These are phyloP conservation scores for Contarinia nasturtii DNA, from an alignment of 1,140 invertebrate species.

Conservation along the genomic window DNA sequence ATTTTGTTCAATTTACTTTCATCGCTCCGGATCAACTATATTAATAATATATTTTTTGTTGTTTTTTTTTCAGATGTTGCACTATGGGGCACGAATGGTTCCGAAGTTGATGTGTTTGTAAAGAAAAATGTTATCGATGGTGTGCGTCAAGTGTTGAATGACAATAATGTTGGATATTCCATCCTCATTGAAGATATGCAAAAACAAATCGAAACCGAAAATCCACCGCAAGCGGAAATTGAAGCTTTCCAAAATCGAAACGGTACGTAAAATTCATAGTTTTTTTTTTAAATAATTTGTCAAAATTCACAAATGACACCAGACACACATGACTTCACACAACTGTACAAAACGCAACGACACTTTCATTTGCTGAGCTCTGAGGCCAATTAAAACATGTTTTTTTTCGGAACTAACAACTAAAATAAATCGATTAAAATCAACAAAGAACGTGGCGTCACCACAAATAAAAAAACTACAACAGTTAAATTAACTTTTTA, in stretches of 20 bases:
- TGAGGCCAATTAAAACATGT: not conserved
- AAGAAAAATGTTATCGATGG: constrained; percentile 31
- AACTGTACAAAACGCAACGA: too few species aligned
- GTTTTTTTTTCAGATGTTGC: constrained; percentile 34
- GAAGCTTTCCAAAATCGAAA: constrained; percentile 45
- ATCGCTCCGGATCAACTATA: constrained; percentile 1
- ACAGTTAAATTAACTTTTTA: not conserved
- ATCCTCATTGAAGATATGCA: constrained; percentile 56
- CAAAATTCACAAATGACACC: not conserved
- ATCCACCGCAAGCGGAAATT: constrained; percentile 41
- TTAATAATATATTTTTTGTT: not conserved
- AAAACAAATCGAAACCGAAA: constrained; percentile 54
- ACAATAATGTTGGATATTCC: constrained; percentile 37
- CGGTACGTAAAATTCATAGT: constrained; percentile 30
- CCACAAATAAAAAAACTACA: too few species aligned
- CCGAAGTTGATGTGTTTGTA: constrained; percentile 44
- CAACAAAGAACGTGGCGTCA: too few species aligned
- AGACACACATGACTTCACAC: not conserved
- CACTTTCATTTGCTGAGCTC: not conserved
- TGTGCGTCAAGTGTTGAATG: constrained; percentile 28
- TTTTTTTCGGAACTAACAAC: not conserved
- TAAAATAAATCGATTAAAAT: too few species aligned
- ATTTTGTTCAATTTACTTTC: constrained; percentile 1
- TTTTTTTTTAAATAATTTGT: not conserved
- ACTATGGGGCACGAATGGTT: constrained; percentile 45